Base-by-base conservation (phyloP, 2,888 invertebrate genomes). In the Dicyrtoma fusca region DNA sequence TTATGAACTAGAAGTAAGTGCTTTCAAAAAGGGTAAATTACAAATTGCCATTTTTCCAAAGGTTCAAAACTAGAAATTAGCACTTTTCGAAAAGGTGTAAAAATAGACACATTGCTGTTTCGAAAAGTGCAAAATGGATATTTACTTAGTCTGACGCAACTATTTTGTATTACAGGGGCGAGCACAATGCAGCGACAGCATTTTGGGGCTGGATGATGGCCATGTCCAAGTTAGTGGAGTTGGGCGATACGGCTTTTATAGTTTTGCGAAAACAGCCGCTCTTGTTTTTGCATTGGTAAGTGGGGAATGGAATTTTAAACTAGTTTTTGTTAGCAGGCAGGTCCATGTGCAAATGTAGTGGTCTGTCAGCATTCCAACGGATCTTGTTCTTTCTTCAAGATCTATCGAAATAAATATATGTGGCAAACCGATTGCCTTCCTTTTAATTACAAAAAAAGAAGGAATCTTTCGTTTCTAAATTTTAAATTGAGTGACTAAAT, bases 201-300 rank as follows among this genome's bases (percentile, higher is more conserved):
- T 70, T 69, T 42, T 73, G 73, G 73, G 73, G 73, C 10, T 70
- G 63, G 57, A 8, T 73, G 34, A 73, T 73, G 73, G 63, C 73
- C 19, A 69, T 69, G 73, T 73, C 73, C 21, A 73, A 73, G 51
- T 13, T 73, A 14, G 85, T 86, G 21, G 88, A 88, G 82, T 83
- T 88, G 42, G 86, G 85, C n/a, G 86, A 86, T 81, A 86, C 86
- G 2, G 82, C 84, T 61, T 86, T 86, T 82, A 83, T 86, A 59
- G 83, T 85, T 19, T 82, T 86, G 14, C 81, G 86, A n/a, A 80
- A 80, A 66, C 80, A 80, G 63, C 80, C 80, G 45, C 76, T 80
- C 45, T 74, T 77, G 23, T 80, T 85, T 78, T 82, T 85, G 70
- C 82, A 86, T 76, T 86, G 85, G 86, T 79, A 74, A 77, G 72